phyloP scores from a whole-genome alignment of 1,140 invertebrate species.

The Teleopsis dalmanni region DNA sequence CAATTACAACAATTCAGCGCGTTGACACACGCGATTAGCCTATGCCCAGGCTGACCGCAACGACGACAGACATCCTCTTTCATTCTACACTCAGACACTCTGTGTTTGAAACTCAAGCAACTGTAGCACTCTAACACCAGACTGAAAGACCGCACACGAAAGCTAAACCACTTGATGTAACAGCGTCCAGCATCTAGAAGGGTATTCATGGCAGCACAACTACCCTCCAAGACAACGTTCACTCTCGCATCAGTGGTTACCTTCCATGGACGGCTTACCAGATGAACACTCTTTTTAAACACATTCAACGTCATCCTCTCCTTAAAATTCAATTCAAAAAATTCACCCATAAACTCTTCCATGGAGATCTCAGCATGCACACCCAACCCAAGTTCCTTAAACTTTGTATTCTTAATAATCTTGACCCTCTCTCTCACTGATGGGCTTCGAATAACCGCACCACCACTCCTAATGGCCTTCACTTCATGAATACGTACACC shows the following conservation, averaged over 20 bases:
- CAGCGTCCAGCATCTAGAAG: not conserved
- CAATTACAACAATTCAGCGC: no score
- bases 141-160: not conserved
- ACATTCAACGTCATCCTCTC: not conserved
- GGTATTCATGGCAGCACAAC: no score
- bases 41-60: slow-evolving; percentile 10
- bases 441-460: slow-evolving; percentile 5
- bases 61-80: slow-evolving; percentile 11
- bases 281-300: not conserved
- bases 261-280: not conserved
- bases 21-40: no score
- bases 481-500: slow-evolving; percentile 11
- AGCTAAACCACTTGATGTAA: slow-evolving; percentile 1
- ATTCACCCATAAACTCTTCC: not conserved
- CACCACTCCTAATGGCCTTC: slow-evolving; percentile 1
- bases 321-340: not conserved
- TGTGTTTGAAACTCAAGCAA: no score
- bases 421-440: slow-evolving; percentile 4
- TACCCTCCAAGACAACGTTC: no score
- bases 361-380: not conserved
- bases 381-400: slow-evolving; percentile 1
- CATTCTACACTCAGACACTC: no score
- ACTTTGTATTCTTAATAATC: not conserved
- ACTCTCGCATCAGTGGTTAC: not conserved
- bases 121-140: no score